Evolutionary conservation across 2,797 vertebrate species (phyloP), one percentile per base, ranked within the genome.

Genomic region (Dendrocincla tyrannina): DNA sequence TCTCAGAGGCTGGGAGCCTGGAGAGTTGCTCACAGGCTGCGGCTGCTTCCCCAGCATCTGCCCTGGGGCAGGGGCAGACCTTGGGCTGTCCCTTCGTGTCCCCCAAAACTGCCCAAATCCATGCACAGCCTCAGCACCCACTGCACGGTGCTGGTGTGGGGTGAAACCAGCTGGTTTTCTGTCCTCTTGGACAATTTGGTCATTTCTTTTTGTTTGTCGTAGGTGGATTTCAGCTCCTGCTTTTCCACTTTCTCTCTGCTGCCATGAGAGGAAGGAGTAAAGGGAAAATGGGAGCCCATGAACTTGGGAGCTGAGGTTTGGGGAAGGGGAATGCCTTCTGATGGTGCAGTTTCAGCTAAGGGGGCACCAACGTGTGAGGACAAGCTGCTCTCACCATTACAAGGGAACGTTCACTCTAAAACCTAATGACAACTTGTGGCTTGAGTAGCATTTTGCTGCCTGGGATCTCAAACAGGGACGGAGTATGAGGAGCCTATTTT

Each of bases 71-170:
- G 49, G 52, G 35, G 44, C 50, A 62, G 60, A 50, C 39, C 63
- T 25, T 20, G 17, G 14, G 14, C 72, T 81, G 58, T 66, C 58
- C 66, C 49, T 62, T 66, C 3, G 1, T 70, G 41, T 27, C 42
- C 42, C 17, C 22, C 0, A 0, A 30, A 74, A 84, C 12, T 1
- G 3, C 52, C 68, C 75, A 77, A 69, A n/a, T 23, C 52, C 69
- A 20, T 1, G 1, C 69, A 49, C 30, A 68, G 37, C 39, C 37
- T n/a, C 33, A 41, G 52, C 27, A 56, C 33, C 16, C 0, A 47
- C 44, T 24, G 33, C 66, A 22, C 0, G 0, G 49, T 35, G 46
- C 52, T n/a, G 49, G 1, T 13, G 58, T 0, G 0, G 58, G 46
- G 16, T 18, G 24, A 81, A 62, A 66, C 14, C 46, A 33, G 30